Base-by-base conservation (phyloP, 2,888 invertebrate genomes). In the Xiphydria camelus region DNA sequence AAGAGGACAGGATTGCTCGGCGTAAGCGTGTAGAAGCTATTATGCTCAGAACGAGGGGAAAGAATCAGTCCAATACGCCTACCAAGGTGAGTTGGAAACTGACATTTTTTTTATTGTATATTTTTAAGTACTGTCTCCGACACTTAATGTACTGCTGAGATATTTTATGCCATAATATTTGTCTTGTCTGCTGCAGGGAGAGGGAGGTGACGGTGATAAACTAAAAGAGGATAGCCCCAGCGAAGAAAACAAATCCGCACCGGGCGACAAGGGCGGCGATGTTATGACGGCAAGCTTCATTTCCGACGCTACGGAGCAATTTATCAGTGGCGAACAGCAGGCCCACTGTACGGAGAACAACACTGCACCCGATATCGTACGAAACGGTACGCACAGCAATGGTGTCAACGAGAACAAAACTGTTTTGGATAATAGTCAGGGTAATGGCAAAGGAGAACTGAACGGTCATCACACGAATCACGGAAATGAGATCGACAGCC, bases 21-120 rank as follows among this genome's bases (percentile, higher is more conserved):
- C 89, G 93, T 64, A 94, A 92, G 76, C 82, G 94, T 45, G 93
- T 94, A 17, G 93, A 93, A 76, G 92, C 91, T 43, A 94, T 94
- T 66, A 94, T 94, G 94, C 84, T 87, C 41, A 80, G 94, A 64
- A 94, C 94, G n/a, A 81, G 93, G 55, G 83, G 82, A 48, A 79
- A 78, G 64, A 76, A 75, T 53, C 76, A 78, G 50, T 64, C 73
- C 19, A 77, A 73, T 47, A 75, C 78, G 36, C 76, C 77, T 14
- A 73, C 75, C 4, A 80, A 79, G 75, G 79, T 79, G 55, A 46
- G 25, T 33, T 14, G 29, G 2, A 4, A n/a, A n/a, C n/a, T n/a
- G n/a, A n/a, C n/a, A n/a, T n/a, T n/a, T n/a, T n/a, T n/a, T n/a
- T n/a, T n/a, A n/a, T n/a, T n/a, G n/a, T n/a, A n/a, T n/a, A n/a